These are phyloP conservation scores for Tyrophagus putrescentiae DNA, from an alignment of 1,140 invertebrate species.

Conservation along the genomic window DNA sequence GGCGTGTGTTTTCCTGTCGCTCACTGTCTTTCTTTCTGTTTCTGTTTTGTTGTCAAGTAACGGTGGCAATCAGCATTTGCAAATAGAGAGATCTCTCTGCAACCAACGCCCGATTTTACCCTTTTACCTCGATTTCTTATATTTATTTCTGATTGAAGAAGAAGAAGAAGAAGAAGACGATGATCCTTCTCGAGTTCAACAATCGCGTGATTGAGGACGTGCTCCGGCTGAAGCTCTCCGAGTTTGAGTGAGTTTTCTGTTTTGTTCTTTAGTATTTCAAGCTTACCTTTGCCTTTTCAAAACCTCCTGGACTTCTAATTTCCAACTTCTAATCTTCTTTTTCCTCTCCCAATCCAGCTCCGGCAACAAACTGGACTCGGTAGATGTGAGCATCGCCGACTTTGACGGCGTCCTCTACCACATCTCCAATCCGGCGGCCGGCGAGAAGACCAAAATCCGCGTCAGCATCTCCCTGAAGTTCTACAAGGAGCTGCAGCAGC, in stretches of 20 bases:
- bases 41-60: no score
- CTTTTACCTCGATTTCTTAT: no score
- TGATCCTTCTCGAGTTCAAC: slow-evolving; percentile 98
- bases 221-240: slow-evolving; percentile 64
- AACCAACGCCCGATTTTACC: no score
- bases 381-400: slow-evolving; percentile 77
- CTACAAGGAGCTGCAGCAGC: slow-evolving; percentile 92
- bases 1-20: neutral
- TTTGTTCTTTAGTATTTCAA: neutral
- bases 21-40: neutral
- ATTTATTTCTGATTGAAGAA: no score
- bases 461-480: slow-evolving; percentile 96
- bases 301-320: slow-evolving; percentile 3
- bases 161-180: slow-evolving; percentile 38
- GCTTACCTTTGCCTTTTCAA: slow-evolving; percentile 17
- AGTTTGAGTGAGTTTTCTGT: slow-evolving; percentile 22
- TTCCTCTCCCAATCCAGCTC: neutral
- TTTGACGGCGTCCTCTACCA: slow-evolving; percentile 98
- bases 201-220: slow-evolving; percentile 95
- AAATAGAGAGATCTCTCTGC: no score
- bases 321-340: neutral
- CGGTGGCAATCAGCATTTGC: no score
- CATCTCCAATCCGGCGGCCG: slow-evolving; percentile 89
- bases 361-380: slow-evolving; percentile 67
- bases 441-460: slow-evolving; percentile 83